A percentile compares a stretch with the other conserved stretches of the same genome.
Evolutionary conservation across 2,888 invertebrate species (phyloP).

Genomic region (Yponomeuta evonymella): DNA sequence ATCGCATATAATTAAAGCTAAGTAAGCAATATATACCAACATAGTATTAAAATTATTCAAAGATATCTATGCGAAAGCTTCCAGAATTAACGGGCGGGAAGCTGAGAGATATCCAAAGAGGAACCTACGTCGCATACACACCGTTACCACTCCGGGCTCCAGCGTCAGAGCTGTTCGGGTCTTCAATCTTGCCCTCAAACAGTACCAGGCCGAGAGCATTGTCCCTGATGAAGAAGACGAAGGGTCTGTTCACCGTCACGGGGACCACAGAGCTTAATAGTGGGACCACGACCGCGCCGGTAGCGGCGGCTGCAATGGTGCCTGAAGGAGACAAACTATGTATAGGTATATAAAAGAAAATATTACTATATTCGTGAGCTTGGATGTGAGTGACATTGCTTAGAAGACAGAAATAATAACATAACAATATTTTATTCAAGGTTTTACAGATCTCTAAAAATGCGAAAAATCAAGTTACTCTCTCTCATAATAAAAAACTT

Average conservation of each 20-base stretch:
- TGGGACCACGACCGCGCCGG: constrained; percentile 76
- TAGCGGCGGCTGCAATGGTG: constrained; percentile 79
- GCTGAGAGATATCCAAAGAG: background rate
- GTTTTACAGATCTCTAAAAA: too few species aligned
- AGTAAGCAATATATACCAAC: too few species aligned
- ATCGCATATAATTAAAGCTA: too few species aligned
- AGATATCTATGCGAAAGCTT: background rate
- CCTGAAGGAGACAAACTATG: background rate
- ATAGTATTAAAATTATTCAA: too few species aligned
- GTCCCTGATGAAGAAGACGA: constrained; percentile 80
- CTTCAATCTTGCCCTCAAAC: constrained; percentile 79
- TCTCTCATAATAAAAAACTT: too few species aligned
- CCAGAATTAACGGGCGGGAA: background rate
- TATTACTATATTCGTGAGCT: too few species aligned
- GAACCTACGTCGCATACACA: background rate
- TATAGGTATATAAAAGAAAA: too few species aligned
- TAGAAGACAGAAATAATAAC: too few species aligned
- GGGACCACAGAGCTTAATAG: constrained; percentile 73
- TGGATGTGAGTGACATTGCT: too few species aligned
- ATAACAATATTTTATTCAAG: too few species aligned
- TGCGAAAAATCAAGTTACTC: too few species aligned
- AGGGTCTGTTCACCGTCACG: constrained; percentile 78
- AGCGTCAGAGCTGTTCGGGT: constrained; percentile 43
- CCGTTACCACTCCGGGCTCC: background rate
- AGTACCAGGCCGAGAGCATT: constrained; percentile 69